A percentile compares a stretch with the other conserved stretches of the same genome.
These are phyloP conservation scores for Eucera pruinosa DNA, from an alignment of 2,888 invertebrate genomes.

Conservation along the genomic window DNA sequence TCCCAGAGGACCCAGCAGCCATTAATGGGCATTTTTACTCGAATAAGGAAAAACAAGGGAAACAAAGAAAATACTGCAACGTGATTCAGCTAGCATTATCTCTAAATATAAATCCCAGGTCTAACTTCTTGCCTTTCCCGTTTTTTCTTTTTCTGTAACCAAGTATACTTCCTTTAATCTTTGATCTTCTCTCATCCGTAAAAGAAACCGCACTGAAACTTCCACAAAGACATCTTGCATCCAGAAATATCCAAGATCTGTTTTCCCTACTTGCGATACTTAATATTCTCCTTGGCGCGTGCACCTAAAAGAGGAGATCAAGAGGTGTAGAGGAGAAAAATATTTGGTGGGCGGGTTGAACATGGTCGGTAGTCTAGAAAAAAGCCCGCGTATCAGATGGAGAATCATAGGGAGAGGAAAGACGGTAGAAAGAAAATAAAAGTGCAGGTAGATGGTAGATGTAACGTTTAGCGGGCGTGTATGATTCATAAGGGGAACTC, in stretches of 20 bases:
- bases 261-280: background rate
- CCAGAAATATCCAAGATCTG: background rate
- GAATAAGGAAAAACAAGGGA: background rate
- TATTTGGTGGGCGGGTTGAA: conserved; percentile 28
- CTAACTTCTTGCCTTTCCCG: too few relatives aligned
- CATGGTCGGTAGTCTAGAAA: conserved; percentile 26
- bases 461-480: conserved; percentile 28
- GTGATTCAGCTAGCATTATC: too few relatives aligned
- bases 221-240: background rate
- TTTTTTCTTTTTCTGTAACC: too few relatives aligned
- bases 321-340: background rate
- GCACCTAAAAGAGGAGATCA: too few relatives aligned
- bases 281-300: background rate
- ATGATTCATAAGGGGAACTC: conserved; percentile 47
- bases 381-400: conserved; percentile 18
- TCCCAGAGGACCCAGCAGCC: background rate
- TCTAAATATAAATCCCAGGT: conserved; percentile 16
- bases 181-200: too few relatives aligned
- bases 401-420: background rate
- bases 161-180: too few relatives aligned
- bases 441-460: conserved; percentile 26
- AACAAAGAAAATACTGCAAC: background rate
- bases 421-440: conserved; percentile 16
- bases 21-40: background rate
- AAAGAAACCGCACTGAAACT: too few relatives aligned